Percentiles rank a stretch among this genome's conserved stretches.
Evolutionary conservation across 2,113 vertebrate species (phyloP).

Genomic region (Parotia lawesii): DNA sequence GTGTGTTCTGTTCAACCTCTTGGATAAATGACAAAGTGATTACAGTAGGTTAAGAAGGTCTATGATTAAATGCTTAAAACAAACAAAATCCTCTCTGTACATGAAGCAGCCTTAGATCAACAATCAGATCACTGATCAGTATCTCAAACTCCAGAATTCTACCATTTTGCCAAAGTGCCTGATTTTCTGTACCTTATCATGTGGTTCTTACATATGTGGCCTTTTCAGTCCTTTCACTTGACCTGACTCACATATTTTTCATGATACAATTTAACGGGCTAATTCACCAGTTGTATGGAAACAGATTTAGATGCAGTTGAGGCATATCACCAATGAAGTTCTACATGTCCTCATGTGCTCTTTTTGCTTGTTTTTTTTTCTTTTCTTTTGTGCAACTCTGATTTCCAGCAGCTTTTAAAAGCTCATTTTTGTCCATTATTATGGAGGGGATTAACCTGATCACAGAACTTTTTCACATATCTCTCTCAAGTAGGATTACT

Average conservation of each 20-base stretch:
- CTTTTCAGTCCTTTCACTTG: neutral
- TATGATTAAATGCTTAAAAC: neutral
- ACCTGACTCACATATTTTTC: neutral
- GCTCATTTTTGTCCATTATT: neutral
- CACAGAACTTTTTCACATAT: neutral
- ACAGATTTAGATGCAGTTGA: neutral
- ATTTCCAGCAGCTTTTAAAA: neutral
- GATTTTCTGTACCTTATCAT: neutral
- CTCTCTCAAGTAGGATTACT: neutral
- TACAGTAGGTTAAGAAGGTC: neutral
- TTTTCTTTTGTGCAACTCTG: neutral
- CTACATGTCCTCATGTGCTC: neutral
- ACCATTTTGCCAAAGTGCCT: neutral
- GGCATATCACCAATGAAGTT: neutral
- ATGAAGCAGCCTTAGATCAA: neutral
- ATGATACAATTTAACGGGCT: neutral
- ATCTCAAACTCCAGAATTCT: neutral
- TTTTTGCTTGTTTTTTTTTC: neutral
- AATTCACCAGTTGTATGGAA: neutral
- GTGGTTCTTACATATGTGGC: fast-evolving
- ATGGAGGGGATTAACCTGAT: neutral
- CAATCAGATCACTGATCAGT: neutral
- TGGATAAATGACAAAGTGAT: neutral
- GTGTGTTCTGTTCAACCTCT: neutral
- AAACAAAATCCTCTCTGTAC: neutral